phyloP scores from a whole-genome alignment of 2,888 invertebrate genomes.

The Phortica okadai region DNA sequence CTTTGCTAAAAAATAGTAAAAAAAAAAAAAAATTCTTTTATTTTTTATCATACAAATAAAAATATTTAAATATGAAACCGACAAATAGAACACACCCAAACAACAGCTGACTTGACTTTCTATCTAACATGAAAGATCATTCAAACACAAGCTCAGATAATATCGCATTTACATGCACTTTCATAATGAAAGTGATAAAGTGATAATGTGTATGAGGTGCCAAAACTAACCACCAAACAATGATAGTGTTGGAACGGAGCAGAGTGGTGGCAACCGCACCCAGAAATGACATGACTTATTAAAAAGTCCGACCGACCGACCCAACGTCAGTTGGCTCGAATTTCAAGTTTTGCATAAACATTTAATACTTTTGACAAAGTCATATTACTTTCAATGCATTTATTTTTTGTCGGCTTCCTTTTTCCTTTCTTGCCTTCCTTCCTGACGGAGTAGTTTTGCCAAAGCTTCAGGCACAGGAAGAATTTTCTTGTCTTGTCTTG shows the following conservation, averaged over 20 bases:
- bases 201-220: too few species aligned
- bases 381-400: not conserved
- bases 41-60: not conserved
- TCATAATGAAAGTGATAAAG: not conserved
- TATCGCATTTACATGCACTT: not conserved
- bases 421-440: not conserved
- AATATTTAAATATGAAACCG: not conserved
- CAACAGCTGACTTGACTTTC: not conserved
- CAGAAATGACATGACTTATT: too few species aligned
- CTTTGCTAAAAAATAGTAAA: too few species aligned
- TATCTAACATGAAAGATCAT: not conserved
- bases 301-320: too few species aligned
- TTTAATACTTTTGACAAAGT: too few species aligned
- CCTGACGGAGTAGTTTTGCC: not conserved
- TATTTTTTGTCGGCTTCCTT: slow-evolving; percentile 10
- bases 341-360: too few species aligned
- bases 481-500: not conserved
- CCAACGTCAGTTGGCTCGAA: too few species aligned
- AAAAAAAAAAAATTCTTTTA: not conserved
- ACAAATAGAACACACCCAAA: not conserved
- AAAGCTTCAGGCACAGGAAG: not conserved
- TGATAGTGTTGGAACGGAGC: too few species aligned
- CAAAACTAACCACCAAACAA: too few species aligned
- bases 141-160: not conserved
- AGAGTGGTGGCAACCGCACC: too few species aligned